Conservation (phyloP, 2,888 invertebrate species). For the Caenorhabditis sp. region DNA sequence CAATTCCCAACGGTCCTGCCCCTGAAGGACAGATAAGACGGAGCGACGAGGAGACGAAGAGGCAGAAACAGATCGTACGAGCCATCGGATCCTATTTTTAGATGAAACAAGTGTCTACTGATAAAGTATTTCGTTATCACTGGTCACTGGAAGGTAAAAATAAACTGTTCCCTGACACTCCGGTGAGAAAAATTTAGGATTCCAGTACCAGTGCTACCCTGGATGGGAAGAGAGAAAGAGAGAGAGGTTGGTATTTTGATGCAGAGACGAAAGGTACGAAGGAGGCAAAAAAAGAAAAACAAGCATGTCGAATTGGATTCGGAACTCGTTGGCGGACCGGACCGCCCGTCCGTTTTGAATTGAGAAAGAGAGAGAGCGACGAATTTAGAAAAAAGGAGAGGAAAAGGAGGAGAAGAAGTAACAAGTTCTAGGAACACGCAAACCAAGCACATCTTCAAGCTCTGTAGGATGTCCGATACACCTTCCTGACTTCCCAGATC, state of each 20-base stretch:
- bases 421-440: neutral
- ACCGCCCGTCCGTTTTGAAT: neutral
- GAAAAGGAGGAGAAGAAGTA: neutral
- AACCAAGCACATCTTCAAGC: no score
- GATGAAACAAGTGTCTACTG: conserved; percentile 19
- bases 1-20: conserved; percentile 48
- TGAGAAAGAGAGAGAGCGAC: neutral
- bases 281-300: neutral
- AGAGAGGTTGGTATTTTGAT: conserved; percentile 5
- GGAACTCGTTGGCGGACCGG: conserved; percentile 1
- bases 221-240: no score
- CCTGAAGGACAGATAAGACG: conserved; percentile 25
- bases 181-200: no score
- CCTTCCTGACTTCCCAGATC: no score
- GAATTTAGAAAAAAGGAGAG: no score
- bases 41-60: neutral
- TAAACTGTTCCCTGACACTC: no score
- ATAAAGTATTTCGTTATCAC: no score
- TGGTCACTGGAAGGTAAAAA: neutral
- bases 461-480: no score
- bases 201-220: no score
- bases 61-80: conserved; percentile 24
- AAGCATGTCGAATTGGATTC: conserved; percentile 12
- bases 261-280: neutral
- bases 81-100: conserved; percentile 22